Evolutionary conservation across 2,888 invertebrate species (phyloP).

Genomic region (Drosophila pseudotakahashii): DNA sequence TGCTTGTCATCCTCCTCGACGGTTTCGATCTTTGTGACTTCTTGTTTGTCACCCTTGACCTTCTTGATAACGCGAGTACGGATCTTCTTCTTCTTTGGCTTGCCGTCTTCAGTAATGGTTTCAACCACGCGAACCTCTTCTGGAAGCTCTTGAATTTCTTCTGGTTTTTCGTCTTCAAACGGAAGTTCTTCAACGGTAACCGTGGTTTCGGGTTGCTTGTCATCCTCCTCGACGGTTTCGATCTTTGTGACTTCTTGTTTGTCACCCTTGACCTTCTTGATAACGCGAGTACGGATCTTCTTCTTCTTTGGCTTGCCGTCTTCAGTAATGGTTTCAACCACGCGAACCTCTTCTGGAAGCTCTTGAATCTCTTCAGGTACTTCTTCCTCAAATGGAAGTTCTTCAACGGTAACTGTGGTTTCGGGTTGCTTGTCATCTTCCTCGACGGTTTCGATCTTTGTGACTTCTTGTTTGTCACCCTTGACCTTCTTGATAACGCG

Average conservation of each 20-base stretch:
- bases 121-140: slow-evolving; percentile 25
- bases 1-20: slow-evolving; percentile 30
- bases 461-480: slow-evolving; percentile 3
- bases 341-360: slow-evolving; percentile 22
- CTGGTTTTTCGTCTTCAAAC: slow-evolving; percentile 10
- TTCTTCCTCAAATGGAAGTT: slow-evolving; percentile 9
- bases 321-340: slow-evolving; percentile 16
- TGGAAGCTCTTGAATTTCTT: slow-evolving; percentile 27
- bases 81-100: slow-evolving; percentile 35
- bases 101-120: slow-evolving; percentile 21
- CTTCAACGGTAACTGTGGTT: slow-evolving; percentile 22
- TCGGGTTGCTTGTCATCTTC: slow-evolving; percentile 19
- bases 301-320: slow-evolving; percentile 28
- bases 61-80: slow-evolving; percentile 29
- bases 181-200: slow-evolving; percentile 27
- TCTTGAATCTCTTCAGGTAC: slow-evolving; percentile 9
- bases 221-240: slow-evolving; percentile 31
- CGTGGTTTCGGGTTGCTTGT: slow-evolving; percentile 12
- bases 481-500: slow-evolving; percentile 4
- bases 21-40: slow-evolving; percentile 34
- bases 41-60: slow-evolving; percentile 35
- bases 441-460: slow-evolving; percentile 23
- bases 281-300: slow-evolving; percentile 27
- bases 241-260: slow-evolving; percentile 33
- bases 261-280: slow-evolving; percentile 33